Base-by-base conservation (phyloP, 2,113 vertebrate genomes). In the Dicrurus megarhynchus region DNA sequence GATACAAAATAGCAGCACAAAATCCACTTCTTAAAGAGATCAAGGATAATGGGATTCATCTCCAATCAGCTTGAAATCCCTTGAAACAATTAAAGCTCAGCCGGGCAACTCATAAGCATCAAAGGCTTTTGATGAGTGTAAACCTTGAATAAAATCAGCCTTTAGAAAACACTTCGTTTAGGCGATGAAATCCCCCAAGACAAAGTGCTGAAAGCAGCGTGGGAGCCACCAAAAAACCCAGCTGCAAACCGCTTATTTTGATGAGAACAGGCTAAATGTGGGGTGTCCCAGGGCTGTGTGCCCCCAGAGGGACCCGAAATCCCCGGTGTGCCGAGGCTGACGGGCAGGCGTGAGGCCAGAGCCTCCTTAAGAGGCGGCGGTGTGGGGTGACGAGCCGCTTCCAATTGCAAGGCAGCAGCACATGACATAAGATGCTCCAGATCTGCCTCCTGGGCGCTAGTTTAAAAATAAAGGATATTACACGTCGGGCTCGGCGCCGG, bases 361-460 rank as follows among this genome's bases (percentile, higher is more conserved):
- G 83, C 68, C 91, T 75, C 98, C 98, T 97, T 98, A 97, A 98
- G 96, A 97, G 98, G 98, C 89, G 61, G 80, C 50, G 64, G 84
- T 98, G 98, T 99, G 99, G 99, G 98, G 98, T 99, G 99, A 99
- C 96, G 94, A 64, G 56, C 95, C 1, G 92, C 94, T 87, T 89
- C 97, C 95, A 95, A 93, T 97, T 91, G 91, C 75, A 30, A 95
- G 93, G 96, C 98, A 65, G 70, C 90, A 92, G 74, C 93, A 83
- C 93, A 97, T 97, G 98, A 98, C 98, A 80, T 95, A 88, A 96
- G 55, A 79, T 75, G 87, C 85, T 93, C 41, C 42, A 55, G 70
- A 50, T 50, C 92, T 89, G 91, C 85, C 86, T 93, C 95, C 96
- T 96, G 94, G 93, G 94, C 91, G 76, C 94, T 92, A 95, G 98